These are phyloP conservation scores for Xenentodon cancila DNA, from an alignment of 2,797 vertebrate genomes.

Conservation along the genomic window DNA sequence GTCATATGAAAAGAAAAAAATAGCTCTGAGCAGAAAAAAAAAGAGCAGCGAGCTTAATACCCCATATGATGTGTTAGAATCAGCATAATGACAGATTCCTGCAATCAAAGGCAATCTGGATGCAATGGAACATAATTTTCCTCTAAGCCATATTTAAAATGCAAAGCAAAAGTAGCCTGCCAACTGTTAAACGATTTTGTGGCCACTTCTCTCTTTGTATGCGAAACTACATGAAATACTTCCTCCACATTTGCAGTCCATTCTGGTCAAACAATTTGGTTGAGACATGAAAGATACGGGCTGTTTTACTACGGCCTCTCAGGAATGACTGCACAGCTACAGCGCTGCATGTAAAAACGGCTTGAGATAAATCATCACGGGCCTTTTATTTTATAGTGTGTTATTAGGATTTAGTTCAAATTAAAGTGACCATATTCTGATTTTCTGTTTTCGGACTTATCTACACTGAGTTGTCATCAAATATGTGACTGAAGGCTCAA, in stretches of 20 bases:
- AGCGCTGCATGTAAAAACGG: background rate
- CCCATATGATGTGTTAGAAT: slow-evolving; percentile 14
- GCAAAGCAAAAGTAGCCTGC: slow-evolving; percentile 29
- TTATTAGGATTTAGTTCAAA: too few species aligned
- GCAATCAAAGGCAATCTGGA: slow-evolving; percentile 26
- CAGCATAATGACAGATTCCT: slow-evolving; percentile 23
- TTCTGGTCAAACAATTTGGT: background rate
- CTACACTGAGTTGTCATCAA: too few species aligned
- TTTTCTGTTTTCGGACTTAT: too few species aligned
- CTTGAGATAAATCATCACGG: background rate
- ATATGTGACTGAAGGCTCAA: too few species aligned
- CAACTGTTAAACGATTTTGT: slow-evolving; percentile 32
- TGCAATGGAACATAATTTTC: slow-evolving; percentile 9
- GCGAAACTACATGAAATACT: slow-evolving; percentile 1
- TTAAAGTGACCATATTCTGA: too few species aligned
- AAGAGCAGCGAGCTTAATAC: slow-evolving; percentile 7
- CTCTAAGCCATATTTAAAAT: slow-evolving; percentile 37
- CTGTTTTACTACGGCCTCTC: slow-evolving; percentile 1
- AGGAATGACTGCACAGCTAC: background rate
- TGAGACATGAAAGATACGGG: slow-evolving; percentile 19
- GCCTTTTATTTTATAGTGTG: too few species aligned
- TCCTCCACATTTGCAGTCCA: slow-evolving; percentile 4
- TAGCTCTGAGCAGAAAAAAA: slow-evolving; percentile 8
- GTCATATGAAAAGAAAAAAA: slow-evolving; percentile 4
- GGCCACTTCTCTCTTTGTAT: slow-evolving; percentile 3